These are phyloP conservation scores for Scolopax bukidnonensis DNA, from an alignment of 2,797 vertebrate genomes.

Conservation along the genomic window DNA sequence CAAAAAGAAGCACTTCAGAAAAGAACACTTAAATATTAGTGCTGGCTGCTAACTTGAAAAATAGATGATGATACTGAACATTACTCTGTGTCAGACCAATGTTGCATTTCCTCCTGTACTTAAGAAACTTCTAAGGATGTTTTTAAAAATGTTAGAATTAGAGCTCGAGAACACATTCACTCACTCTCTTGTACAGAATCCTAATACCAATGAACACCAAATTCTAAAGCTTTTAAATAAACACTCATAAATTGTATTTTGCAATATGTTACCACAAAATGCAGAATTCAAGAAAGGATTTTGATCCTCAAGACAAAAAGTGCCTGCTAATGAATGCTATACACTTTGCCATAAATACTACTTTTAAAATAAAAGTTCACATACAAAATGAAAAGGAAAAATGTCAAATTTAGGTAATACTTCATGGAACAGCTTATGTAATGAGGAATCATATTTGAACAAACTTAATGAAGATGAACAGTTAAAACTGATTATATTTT, in stretches of 20 bases:
- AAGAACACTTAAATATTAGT: background rate
- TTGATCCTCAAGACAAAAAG: background rate
- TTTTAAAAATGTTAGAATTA: background rate
- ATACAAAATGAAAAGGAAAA: background rate
- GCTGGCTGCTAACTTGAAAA: background rate
- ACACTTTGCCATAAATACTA: background rate
- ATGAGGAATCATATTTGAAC: background rate
- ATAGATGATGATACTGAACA: background rate
- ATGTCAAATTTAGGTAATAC: background rate
- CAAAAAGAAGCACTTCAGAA: slow-evolving; percentile 14
- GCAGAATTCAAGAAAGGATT: background rate
- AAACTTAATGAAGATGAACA: background rate
- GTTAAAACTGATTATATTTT: background rate
- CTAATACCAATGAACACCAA: background rate
- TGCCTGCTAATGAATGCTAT: background rate
- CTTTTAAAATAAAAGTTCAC: background rate
- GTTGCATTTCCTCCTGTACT: background rate
- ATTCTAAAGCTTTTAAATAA: background rate
- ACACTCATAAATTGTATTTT: background rate
- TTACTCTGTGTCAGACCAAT: background rate
- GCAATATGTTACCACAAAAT: background rate
- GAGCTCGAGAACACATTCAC: background rate
- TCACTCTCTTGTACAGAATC: background rate
- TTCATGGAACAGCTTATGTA: background rate
- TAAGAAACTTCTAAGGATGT: background rate